Conservation (phyloP, 2,113 vertebrate genomes). For the Pandion haliaetus region DNA sequence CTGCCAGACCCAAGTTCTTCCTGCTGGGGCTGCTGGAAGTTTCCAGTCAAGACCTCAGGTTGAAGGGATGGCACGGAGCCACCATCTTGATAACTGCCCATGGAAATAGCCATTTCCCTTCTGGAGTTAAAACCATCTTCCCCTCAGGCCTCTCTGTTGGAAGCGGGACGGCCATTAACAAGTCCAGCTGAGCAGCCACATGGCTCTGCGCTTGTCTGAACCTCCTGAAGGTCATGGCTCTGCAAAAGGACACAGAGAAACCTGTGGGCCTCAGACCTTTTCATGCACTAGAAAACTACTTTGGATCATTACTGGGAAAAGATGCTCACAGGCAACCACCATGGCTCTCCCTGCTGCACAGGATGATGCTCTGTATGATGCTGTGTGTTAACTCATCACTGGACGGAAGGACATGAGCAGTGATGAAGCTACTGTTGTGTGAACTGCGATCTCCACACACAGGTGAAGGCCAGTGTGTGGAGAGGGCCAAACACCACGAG, state of each 20-base stretch:
- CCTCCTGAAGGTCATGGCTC: not conserved
- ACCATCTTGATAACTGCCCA: not conserved
- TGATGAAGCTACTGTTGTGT: not conserved
- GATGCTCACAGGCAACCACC: not conserved
- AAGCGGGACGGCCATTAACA: not conserved
- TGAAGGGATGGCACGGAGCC: constrained; percentile 1
- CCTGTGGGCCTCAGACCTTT: not conserved
- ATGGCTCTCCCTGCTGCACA: not conserved
- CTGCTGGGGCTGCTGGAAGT: constrained; percentile 28
- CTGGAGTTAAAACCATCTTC: not conserved
- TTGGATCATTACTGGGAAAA: not conserved
- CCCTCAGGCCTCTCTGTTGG: constrained; percentile 24
- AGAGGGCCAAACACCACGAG: not conserved
- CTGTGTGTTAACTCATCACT: not conserved
- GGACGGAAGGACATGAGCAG: not conserved
- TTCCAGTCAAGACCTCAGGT: constrained; percentile 9
- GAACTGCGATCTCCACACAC: not conserved
- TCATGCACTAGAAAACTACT: not conserved
- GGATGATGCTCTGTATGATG: not conserved
- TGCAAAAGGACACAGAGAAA: not conserved
- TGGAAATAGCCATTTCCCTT: not conserved
- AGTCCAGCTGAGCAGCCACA: constrained; percentile 48
- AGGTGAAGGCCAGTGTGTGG: not conserved
- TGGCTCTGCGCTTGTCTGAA: not conserved
- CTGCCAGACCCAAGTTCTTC: not conserved